Evolutionary conservation across 2,888 invertebrate genomes (phyloP).

Genomic region (Agrochola lota): DNA sequence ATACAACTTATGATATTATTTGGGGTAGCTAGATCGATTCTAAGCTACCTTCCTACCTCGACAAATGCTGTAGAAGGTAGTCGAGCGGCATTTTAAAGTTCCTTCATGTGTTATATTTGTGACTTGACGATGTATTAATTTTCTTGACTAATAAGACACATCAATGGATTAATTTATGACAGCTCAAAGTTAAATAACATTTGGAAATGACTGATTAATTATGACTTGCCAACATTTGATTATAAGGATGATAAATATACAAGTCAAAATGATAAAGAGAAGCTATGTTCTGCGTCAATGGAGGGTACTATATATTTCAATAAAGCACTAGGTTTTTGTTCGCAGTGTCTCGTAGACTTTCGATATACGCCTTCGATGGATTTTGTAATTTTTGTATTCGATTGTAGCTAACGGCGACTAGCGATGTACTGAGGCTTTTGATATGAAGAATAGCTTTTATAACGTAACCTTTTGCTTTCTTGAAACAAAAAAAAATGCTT

Average conservation of each 20-base stretch:
- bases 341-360: constrained; percentile 61
- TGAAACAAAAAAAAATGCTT: constrained; percentile 84
- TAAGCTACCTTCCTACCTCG: constrained; percentile 38
- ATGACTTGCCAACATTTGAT: constrained; percentile 55
- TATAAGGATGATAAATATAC: constrained; percentile 39
- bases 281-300: constrained; percentile 88
- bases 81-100: constrained; percentile 35
- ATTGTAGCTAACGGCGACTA: constrained; percentile 56
- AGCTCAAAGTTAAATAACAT: constrained; percentile 57
- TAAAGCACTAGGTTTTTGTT: constrained; percentile 86
- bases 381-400: constrained; percentile 57
- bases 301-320: constrained; percentile 84
- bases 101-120: constrained; percentile 55
- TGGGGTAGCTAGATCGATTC: constrained; percentile 30
- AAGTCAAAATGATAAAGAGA: constrained; percentile 68
- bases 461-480: constrained; percentile 86
- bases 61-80: constrained; percentile 2
- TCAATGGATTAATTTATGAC: constrained; percentile 42
- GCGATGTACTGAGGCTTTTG: constrained; percentile 64
- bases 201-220: constrained; percentile 63
- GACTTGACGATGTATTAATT: constrained; percentile 34
- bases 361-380: constrained; percentile 56
- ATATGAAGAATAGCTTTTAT: constrained; percentile 67
- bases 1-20: constrained; percentile 29
- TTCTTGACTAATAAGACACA: constrained; percentile 59